These are phyloP conservation scores for Pterocles orientalis DNA, from an alignment of 2,113 vertebrate species.

Conservation along the genomic window DNA sequence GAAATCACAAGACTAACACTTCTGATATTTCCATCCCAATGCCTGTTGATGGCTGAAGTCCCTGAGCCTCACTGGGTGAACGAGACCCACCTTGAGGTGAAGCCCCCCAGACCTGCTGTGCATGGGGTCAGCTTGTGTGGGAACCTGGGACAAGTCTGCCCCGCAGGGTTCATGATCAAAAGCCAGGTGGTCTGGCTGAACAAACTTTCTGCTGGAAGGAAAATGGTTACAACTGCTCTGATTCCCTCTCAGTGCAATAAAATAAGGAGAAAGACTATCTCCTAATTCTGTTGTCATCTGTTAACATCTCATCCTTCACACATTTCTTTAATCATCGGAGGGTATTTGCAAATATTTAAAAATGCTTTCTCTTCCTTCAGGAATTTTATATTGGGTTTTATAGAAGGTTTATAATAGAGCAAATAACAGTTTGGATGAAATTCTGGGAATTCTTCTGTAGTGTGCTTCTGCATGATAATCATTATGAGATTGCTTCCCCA, in stretches of 20 bases:
- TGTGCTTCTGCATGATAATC: constrained; percentile 72
- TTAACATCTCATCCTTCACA: constrained; percentile 52
- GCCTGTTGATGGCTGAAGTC: not conserved
- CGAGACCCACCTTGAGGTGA: fast-evolving
- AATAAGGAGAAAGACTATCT: not conserved
- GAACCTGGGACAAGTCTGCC: not conserved
- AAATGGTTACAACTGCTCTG: not conserved
- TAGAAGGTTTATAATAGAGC: constrained; percentile 77
- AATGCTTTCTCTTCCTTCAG: constrained; percentile 72
- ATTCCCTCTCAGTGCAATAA: not conserved
- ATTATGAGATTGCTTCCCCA: constrained; percentile 75
- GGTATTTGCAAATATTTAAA: constrained; percentile 75
- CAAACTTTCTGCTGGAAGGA: not conserved
- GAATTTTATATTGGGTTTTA: constrained; percentile 77
- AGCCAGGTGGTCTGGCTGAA: not conserved
- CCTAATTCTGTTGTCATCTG: not conserved
- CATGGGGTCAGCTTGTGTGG: fast-evolving
- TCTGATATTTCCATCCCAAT: not conserved
- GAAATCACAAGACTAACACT: not conserved
- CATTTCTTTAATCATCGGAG: constrained; percentile 73
- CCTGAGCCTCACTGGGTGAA: fast-evolving
- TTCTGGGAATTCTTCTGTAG: constrained; percentile 77
- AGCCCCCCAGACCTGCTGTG: not conserved
- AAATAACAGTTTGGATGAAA: constrained; percentile 80
- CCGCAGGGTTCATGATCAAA: not conserved